Percentiles rank a stretch among this genome's conserved stretches.
phyloP scores from a whole-genome alignment of 2,113 vertebrate genomes.

The Erythrolamprus reginae region DNA sequence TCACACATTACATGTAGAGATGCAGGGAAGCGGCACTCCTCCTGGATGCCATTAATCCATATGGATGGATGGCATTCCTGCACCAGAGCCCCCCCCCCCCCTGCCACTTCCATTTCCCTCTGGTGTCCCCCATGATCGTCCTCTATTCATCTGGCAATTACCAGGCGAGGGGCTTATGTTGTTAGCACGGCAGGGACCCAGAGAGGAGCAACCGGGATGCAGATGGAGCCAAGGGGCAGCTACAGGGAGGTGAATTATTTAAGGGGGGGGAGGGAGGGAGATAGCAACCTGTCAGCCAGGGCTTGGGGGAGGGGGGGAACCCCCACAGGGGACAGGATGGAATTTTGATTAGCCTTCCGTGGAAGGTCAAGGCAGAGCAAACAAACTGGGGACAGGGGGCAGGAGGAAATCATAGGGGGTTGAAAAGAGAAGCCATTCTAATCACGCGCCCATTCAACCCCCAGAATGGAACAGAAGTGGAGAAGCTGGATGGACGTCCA shows the following conservation, averaged over 20 bases:
- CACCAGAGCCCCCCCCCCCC: background rate
- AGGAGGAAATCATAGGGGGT: background rate
- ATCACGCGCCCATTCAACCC: background rate
- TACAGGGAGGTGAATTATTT: slow-evolving; percentile 23
- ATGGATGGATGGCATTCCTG: background rate
- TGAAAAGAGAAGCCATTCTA: background rate
- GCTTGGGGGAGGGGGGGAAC: background rate
- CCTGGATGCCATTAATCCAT: background rate
- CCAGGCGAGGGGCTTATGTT: slow-evolving; percentile 30
- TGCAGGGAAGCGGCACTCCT: no score
- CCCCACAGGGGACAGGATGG: slow-evolving; percentile 17
- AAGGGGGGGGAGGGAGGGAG: slow-evolving; percentile 2
- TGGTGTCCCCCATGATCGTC: slow-evolving; percentile 10
- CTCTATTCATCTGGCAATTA: slow-evolving; percentile 33
- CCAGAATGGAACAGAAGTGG: background rate
- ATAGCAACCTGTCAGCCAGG: slow-evolving; percentile 26
- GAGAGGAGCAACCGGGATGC: slow-evolving; percentile 19
- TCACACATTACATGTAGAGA: background rate
- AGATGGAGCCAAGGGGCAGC: slow-evolving; percentile 25
- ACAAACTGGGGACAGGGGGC: background rate
- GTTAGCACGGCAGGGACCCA: slow-evolving; percentile 19
- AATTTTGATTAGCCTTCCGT: slow-evolving; percentile 19
- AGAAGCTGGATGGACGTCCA: background rate
- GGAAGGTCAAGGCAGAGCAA: slow-evolving; percentile 24
- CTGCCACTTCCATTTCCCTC: slow-evolving; percentile 12